These are phyloP conservation scores for Drosophila incognita DNA, from an alignment of 2,888 invertebrate genomes.

Conservation along the genomic window DNA sequence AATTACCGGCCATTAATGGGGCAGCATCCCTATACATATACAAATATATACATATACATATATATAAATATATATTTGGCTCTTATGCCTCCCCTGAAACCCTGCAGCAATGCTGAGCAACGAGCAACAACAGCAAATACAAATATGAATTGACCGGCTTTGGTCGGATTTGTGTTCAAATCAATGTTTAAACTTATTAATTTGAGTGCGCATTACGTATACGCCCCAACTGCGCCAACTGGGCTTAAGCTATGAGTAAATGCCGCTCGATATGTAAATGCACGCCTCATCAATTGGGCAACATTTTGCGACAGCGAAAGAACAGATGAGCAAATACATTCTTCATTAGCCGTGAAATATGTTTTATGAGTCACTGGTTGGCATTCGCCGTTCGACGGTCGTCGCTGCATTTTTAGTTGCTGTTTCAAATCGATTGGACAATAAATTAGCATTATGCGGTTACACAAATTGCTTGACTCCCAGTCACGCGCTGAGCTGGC, in stretches of 20 bases:
- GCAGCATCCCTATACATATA: constrained; percentile 29
- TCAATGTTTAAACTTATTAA: constrained; percentile 53
- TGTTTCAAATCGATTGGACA: constrained; percentile 76
- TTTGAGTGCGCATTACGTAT: constrained; percentile 47
- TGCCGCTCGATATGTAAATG: constrained; percentile 11
- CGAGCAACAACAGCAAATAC: neutral
- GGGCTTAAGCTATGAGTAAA: constrained; percentile 29
- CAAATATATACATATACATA: neutral
- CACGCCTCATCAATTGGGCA: neutral
- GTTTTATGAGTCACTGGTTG: constrained; percentile 61
- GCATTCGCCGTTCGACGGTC: constrained; percentile 12
- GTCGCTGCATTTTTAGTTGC: constrained; percentile 61
- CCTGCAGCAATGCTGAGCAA: neutral
- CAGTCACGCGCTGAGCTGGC: constrained; percentile 69
- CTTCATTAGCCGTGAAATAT: constrained; percentile 53
- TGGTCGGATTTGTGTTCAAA: constrained; percentile 21
- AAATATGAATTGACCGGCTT: neutral
- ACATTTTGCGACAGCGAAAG: neutral
- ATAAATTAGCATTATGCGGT: constrained; percentile 78
- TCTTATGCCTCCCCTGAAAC: neutral
- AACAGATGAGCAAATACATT: constrained; percentile 1
- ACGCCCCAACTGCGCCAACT: constrained; percentile 32
- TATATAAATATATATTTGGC: neutral
- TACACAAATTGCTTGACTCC: constrained; percentile 43
- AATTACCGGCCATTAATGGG: constrained; percentile 76